Base-by-base conservation (phyloP, 1,140 invertebrate species). In the Eriocheir sinensis region DNA sequence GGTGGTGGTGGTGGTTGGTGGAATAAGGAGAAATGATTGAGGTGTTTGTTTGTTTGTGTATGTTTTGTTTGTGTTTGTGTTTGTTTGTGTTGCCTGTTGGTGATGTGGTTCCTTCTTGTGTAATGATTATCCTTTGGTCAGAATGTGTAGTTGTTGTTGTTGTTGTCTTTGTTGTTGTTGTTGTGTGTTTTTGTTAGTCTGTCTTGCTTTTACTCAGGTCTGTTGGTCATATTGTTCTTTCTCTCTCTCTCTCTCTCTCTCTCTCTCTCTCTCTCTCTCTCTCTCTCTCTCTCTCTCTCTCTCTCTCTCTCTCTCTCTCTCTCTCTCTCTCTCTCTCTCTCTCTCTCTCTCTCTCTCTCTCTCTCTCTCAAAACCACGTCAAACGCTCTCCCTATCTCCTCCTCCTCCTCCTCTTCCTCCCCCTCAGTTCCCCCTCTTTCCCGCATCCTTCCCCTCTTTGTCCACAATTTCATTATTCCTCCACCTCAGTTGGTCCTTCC, bases 271-370 rank as follows among this genome's bases (percentile, higher is more conserved):
- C 40, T 53, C 88, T 9, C 41, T 44, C 40, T 89, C 41, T 38
- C 41, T 0, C 41, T 89, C 40, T 44, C 41, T 44, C 88, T 89
- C 88, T 38, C 41, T 30, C 88, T 89, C 9, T 44, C 41, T 48
- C 6, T 40, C 89, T 48, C 30, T 32, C 89, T 90, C 41, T 40
- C 89, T 48, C 27, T 48, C 89, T 48, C 40, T 44, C 86, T 89
- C 86, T 44, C 72, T 92, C 72, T 2, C n/a, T n/a, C 53, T 88
- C 21, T 72, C 21, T 60, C 38, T 34, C 32, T 40, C 48, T 36
- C 53, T 72, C 83, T 40, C 44, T 72, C 30, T 60, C 53, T 72
- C 21, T 36, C n/a, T 32, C 85, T n/a, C 83, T 79, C 44, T 72
- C 27, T 48, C 81, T 60, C 30, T 38, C 83, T 21, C 41, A 4